Percentiles rank a stretch among this genome's conserved stretches.
Evolutionary conservation across 2,888 invertebrate genomes (phyloP).

Genomic region (Melanargia galathea): DNA sequence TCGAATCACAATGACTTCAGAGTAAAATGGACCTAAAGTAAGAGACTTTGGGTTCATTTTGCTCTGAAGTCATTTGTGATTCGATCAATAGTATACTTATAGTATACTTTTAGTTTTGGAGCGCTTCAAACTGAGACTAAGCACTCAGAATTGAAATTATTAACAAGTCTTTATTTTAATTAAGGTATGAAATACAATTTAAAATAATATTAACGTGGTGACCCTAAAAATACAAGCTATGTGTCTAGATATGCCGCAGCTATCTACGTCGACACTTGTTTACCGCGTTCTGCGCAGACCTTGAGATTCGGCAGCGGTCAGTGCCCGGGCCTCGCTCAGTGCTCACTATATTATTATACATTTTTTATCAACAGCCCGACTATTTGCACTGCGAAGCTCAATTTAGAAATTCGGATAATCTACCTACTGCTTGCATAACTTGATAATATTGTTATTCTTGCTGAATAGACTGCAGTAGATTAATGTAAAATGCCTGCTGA

Average conservation of each 20-base stretch:
- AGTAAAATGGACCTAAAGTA: too few species aligned
- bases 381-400: slow-evolving; percentile 36
- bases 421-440: slow-evolving; percentile 22
- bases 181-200: too few species aligned
- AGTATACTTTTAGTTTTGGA: too few species aligned
- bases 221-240: slow-evolving; percentile 11
- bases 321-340: slow-evolving; percentile 64
- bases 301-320: slow-evolving; percentile 80
- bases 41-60: too few species aligned
- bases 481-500: too few species aligned
- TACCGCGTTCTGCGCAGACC: slow-evolving; percentile 75
- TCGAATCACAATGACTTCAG: too few species aligned
- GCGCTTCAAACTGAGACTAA: too few species aligned
- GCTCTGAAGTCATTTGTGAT: too few species aligned
- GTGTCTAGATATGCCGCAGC: slow-evolving; percentile 35
- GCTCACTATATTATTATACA: slow-evolving; percentile 48
- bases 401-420: slow-evolving; percentile 33
- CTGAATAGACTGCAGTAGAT: slow-evolving; percentile 6
- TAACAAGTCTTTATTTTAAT: too few species aligned
- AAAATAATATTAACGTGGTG: background rate
- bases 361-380: slow-evolving; percentile 53
- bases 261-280: slow-evolving; percentile 70
- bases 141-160: too few species aligned
- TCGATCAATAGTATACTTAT: too few species aligned
- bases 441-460: background rate